A percentile compares a stretch with the other conserved stretches of the same genome.
These are phyloP conservation scores for Protophormia terraenovae DNA, from an alignment of 2,888 invertebrate genomes.

Conservation along the genomic window DNA sequence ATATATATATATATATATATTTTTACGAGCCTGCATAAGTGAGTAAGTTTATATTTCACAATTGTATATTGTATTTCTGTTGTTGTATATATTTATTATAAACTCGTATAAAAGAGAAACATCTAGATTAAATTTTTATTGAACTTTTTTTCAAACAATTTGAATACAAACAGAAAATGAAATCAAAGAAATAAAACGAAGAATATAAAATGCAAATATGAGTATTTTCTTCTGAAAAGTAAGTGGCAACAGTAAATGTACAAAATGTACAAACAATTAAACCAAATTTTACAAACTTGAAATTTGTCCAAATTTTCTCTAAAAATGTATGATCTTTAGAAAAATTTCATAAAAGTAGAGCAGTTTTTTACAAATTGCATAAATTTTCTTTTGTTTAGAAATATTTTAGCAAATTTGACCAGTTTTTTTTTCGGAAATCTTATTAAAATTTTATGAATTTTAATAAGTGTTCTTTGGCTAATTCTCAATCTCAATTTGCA, in stretches of 20 bases:
- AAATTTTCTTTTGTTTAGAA: too few species aligned
- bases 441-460: too few species aligned
- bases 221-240: background rate
- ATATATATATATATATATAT: background rate
- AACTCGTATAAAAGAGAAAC: conserved; percentile 24
- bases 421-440: too few species aligned
- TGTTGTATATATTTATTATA: background rate
- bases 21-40: background rate
- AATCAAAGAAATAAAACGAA: background rate
- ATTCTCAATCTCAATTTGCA: too few species aligned
- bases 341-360: too few species aligned
- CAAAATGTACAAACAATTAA: too few species aligned
- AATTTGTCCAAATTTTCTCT: too few species aligned
- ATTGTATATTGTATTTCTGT: background rate
- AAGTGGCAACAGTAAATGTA: background rate
- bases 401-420: too few species aligned
- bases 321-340: too few species aligned
- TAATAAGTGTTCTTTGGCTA: too few species aligned
- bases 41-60: background rate
- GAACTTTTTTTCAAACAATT: conserved; percentile 39
- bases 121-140: conserved; percentile 48
- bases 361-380: too few species aligned
- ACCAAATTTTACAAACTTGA: too few species aligned
- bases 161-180: conserved; percentile 29
- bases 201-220: background rate